Conservation (phyloP, 2,888 invertebrate genomes). For the Thera britannica region DNA sequence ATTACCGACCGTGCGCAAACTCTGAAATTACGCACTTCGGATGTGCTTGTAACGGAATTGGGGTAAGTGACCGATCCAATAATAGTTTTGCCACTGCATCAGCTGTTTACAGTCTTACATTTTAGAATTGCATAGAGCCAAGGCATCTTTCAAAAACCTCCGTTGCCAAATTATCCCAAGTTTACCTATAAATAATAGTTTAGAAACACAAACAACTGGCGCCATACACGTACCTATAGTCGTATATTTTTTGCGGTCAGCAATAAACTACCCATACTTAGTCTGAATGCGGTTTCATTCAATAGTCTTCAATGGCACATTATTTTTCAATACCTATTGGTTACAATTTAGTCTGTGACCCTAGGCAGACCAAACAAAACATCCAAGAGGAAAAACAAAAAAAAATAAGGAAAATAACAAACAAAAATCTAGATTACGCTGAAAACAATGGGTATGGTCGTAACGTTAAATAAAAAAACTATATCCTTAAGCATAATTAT, state of each 20-base stretch:
- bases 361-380: background rate
- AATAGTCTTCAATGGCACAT: background rate
- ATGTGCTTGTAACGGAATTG: slow-evolving; percentile 13
- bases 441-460: background rate
- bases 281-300: slow-evolving; percentile 21
- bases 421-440: background rate
- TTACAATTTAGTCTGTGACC: slow-evolving; percentile 4
- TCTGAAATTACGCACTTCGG: slow-evolving; percentile 18
- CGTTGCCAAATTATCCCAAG: no score
- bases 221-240: slow-evolving; percentile 16
- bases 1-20: slow-evolving; percentile 20
- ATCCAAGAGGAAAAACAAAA: slow-evolving; percentile 10
- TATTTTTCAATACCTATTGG: slow-evolving; percentile 10
- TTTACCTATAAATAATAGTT: slow-evolving; percentile 4
- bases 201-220: slow-evolving; percentile 20
- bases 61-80: slow-evolving; percentile 30
- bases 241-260: slow-evolving; percentile 26
- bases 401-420: background rate
- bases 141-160: background rate
- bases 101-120: slow-evolving; percentile 8
- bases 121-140: background rate
- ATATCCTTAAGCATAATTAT: no score
- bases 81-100: slow-evolving; percentile 16
- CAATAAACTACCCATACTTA: slow-evolving; percentile 1
- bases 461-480: no score